Base-by-base conservation (phyloP, 2,888 invertebrate species). In the Hecatera dysodea region DNA sequence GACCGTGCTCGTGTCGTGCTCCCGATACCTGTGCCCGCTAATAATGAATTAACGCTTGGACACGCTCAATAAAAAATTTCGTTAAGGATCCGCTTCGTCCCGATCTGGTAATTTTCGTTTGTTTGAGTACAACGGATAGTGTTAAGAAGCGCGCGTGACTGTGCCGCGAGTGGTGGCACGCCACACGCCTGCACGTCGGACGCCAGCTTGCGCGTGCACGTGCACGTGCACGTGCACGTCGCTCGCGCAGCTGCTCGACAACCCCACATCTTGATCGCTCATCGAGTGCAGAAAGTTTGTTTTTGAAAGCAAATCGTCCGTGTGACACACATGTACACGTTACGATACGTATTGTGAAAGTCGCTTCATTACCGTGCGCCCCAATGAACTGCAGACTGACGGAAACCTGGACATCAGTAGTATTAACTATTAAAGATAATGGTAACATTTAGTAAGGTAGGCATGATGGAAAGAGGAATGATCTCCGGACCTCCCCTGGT, bases 11-110 rank as follows among this genome's bases (percentile, higher is more conserved):
- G 48, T 22, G 22, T 12, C 55, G 55, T 36, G 22, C 36, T n/a
- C 33, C 7, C 6, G 56, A 36, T 36, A 56, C 36, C 22, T 56
- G 56, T 56, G 56, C 52, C 24, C 50, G 46, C 53, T 67, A 67
- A 82, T 67, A 39, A 82, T 82, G 82, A 71, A 80, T 73, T 82
- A 73, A 73, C 82, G 29, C 44, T 81, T 71, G 65, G 65, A 73
- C 66, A 68, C 29, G 11, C 59, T 48, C 63, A 39, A 56, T 36
- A 42, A 44, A 64, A 64, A 69, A 66, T 60, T 67, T 71, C 39
- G 19, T 22, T 72, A 50, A 83, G 81, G 81, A 82, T 75, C 59
- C 68, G 70, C 72, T 72, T 74, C 60, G 68, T 63, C 66, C 69
- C 67, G 68, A 69, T 61, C 72, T 83, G 83, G 83, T 82, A 82